A percentile compares a stretch with the other conserved stretches of the same genome.
Conservation (phyloP, 2,113 vertebrate species). For the Oryctolagus cuniculus region mOryCun1.1 NC_091435.1:68389001-68389500, state of each 20-base stretch:
- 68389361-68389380: too few relatives aligned
- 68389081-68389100: neutral
- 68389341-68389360: too few relatives aligned
- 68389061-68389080: neutral
- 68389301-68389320: neutral
- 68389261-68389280: neutral
- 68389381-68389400: too few relatives aligned
- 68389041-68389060: neutral
- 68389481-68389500: too few relatives aligned
- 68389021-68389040: neutral
- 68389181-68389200: neutral
- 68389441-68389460: too few relatives aligned
- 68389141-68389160: neutral
- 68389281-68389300: neutral
- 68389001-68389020: neutral
- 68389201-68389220: neutral
- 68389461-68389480: too few relatives aligned
- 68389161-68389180: conserved; percentile 1
- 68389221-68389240: neutral
- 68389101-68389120: neutral
- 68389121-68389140: neutral
- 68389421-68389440: too few relatives aligned
- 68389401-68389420: too few relatives aligned
- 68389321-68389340: too few relatives aligned
- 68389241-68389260: neutral